Evolutionary conservation across 2,888 invertebrate species (phyloP).

Genomic region (Rhamphomyia laevipes): DNA sequence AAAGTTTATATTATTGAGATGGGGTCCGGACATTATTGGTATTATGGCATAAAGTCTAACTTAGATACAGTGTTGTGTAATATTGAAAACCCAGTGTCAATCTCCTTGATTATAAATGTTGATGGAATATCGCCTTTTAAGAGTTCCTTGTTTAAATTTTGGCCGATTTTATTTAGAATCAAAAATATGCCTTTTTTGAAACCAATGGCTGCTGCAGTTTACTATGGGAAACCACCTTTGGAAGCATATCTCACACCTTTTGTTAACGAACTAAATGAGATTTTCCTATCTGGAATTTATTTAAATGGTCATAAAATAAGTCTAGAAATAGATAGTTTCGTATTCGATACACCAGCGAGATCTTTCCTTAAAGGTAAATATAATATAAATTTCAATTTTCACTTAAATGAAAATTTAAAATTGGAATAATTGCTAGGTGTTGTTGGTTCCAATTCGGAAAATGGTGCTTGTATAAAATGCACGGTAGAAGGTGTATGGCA

Average conservation of each 20-base stretch:
- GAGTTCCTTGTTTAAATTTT: background rate
- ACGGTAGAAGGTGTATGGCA: conserved; percentile 14
- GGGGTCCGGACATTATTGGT: conserved; percentile 2
- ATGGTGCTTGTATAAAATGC: conserved; percentile 14
- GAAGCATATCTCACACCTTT: background rate
- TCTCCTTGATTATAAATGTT: background rate
- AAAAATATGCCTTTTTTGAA: background rate
- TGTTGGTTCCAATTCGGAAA: conserved; percentile 14
- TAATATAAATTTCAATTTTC: background rate
- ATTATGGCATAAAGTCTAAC: background rate
- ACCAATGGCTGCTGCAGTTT: background rate
- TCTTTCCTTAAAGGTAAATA: conserved; percentile 1
- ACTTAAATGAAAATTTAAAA: too few species aligned
- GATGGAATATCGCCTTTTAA: background rate
- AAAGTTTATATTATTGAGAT: background rate
- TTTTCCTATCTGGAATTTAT: background rate
- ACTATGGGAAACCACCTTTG: background rate
- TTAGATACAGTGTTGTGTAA: background rate
- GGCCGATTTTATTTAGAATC: background rate
- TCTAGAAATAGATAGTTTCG: background rate
- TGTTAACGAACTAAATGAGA: background rate
- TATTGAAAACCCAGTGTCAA: background rate
- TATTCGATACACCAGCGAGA: conserved; percentile 5
- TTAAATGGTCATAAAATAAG: background rate
- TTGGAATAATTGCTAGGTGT: background rate